Evolutionary conservation across 1,140 invertebrate genomes (phyloP).

Genomic region (Psilanteris sp.): DNA sequence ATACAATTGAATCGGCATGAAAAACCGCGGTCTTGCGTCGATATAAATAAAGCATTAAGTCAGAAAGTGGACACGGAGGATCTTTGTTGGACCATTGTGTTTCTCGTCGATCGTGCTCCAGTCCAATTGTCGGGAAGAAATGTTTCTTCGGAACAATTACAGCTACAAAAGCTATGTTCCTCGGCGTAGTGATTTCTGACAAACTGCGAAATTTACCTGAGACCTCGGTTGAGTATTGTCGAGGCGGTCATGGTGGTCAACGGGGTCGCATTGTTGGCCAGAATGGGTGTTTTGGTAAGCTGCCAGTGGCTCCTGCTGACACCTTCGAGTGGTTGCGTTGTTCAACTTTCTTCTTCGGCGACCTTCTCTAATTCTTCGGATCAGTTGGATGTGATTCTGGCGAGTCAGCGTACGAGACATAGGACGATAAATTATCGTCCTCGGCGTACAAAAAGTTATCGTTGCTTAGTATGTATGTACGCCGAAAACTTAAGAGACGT

Average conservation of each 20-base stretch:
- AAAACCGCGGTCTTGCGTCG: background rate
- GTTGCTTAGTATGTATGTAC: background rate
- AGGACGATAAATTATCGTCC: conserved; percentile 54
- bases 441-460: conserved; percentile 25
- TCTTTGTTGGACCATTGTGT: conserved; percentile 18
- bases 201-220: conserved; percentile 63
- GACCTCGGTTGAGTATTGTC: conserved; percentile 47
- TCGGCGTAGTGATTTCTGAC: conserved; percentile 41
- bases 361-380: conserved; percentile 39
- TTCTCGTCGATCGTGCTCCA: conserved; percentile 22
- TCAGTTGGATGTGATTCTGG: conserved; percentile 44
- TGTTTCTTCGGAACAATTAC: conserved; percentile 55
- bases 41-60: conserved; percentile 40
- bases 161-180: conserved; percentile 28
- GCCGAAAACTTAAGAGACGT: background rate
- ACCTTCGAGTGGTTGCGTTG: conserved; percentile 55
- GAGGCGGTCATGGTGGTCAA: conserved; percentile 56
- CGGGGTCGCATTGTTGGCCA: conserved; percentile 63
- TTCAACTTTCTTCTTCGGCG: conserved; percentile 32
- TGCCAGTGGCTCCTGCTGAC: conserved; percentile 63
- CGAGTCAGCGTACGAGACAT: conserved; percentile 52
- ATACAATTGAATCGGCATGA: background rate
- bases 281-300: conserved; percentile 62
- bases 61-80: conserved; percentile 3
- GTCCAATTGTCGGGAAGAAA: conserved; percentile 52